Conservation (phyloP, 2,797 vertebrate species). For the Trematomus bernacchii region DNA sequence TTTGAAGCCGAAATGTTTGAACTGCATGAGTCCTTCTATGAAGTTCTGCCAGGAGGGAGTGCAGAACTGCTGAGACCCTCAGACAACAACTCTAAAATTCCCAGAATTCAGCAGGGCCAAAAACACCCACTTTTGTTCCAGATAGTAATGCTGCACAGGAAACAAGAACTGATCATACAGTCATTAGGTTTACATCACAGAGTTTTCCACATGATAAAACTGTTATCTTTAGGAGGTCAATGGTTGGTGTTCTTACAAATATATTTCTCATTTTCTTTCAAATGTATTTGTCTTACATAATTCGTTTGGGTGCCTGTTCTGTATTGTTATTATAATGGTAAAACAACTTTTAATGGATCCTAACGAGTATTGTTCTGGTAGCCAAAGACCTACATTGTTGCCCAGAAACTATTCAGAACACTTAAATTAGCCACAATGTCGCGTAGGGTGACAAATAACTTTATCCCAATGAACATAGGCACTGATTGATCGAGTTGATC, state of each 20-base stretch:
- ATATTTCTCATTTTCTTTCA: neutral
- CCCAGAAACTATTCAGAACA: neutral
- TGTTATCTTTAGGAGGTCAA: constrained; percentile 19
- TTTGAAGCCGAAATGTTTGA: constrained; percentile 86
- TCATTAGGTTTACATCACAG: constrained; percentile 44
- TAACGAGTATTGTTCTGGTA: neutral
- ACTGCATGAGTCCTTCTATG: constrained; percentile 84
- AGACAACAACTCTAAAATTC: constrained; percentile 83
- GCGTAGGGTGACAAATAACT: neutral
- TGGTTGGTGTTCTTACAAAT: neutral
- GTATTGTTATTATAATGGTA: neutral
- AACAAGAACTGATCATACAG: constrained; percentile 50
- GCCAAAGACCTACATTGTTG: neutral
- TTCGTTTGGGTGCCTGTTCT: neutral
- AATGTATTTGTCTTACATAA: neutral
- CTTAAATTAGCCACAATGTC: neutral
- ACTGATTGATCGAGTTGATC: neutral
- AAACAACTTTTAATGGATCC: neutral
- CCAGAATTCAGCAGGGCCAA: constrained; percentile 83
- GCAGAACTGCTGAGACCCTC: constrained; percentile 81
- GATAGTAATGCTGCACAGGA: constrained; percentile 68
- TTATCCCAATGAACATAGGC: neutral
- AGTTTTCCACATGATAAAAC: constrained; percentile 16
- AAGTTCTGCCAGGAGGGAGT: constrained; percentile 80
- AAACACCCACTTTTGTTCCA: constrained; percentile 77